Base-by-base conservation (phyloP, 1,140 invertebrate species). In the Drosophila seguyi region DNA sequence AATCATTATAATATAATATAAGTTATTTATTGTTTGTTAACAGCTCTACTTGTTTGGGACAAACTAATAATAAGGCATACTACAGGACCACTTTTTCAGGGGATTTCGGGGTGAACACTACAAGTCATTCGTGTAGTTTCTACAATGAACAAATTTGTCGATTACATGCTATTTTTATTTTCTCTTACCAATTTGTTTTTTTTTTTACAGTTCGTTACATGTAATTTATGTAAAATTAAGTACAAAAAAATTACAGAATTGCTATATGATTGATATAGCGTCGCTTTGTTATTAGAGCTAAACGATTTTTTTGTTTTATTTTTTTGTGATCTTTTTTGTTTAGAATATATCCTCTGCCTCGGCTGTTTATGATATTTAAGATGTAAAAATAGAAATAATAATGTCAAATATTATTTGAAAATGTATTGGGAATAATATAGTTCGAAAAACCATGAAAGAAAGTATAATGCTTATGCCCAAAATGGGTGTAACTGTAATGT, bases 171-270 rank as follows among this genome's bases (percentile, higher is more conserved):
- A 25, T 66, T 57, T 55, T 71, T 34, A 25, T 22, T 58, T 69
- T 53, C 80, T 90, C 85, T 90, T 90, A 90, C 85, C 85, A 90
- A 90, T 90, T 83, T 83, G 75, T n/a, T n/a, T 62, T 80, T 83
- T 59, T 79, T 86, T 82, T 77, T 76, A 81, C 77, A 62, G 58
- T 87, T 88, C 85, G 84, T 90, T 88, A 90, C 74, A 81, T 90
- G 84, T 88, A 90, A 88, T 88, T 90, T 90, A 90, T 90, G 84
- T 88, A 85, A 81, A 88, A 90, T 90, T 85, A 75, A 90, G 68
- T 87, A 87, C 84, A 87, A 84, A 80, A 83, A 84, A 84, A 87
- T 87, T 88, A 88, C 84, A 87, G 76, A 87, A 78, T 60, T 86
- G 78, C 82, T 78, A 85, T 85, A 75, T 81, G 68, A 68, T 58